Conservation (phyloP, 2,888 invertebrate species). For the Apoderus coryli region DNA sequence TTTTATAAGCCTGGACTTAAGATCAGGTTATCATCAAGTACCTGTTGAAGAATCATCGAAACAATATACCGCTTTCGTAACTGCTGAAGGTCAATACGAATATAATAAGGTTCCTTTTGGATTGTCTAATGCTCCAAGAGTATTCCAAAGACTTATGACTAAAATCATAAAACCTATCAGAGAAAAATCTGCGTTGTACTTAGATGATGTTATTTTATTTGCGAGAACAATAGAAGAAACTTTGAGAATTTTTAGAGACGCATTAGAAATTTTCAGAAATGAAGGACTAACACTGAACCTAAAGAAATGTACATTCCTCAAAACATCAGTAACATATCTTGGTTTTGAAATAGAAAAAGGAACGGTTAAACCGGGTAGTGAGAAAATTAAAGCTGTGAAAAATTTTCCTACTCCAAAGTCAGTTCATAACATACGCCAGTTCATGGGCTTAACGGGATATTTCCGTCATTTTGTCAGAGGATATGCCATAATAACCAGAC, state of each 20-base stretch:
- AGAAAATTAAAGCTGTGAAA: constrained; percentile 2
- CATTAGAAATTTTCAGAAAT: constrained; percentile 13
- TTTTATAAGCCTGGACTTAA: constrained; percentile 16
- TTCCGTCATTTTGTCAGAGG: constrained; percentile 20
- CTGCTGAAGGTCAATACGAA: constrained; percentile 16
- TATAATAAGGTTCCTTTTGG: constrained; percentile 15
- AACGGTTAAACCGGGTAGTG: background rate
- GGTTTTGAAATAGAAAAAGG: constrained; percentile 5
- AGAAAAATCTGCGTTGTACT: constrained; percentile 11
- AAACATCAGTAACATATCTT: constrained; percentile 5
- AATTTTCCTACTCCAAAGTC: background rate
- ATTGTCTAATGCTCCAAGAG: constrained; percentile 14
- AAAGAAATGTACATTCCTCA: constrained; percentile 4
- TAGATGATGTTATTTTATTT: constrained; percentile 16
- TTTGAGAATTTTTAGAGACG: constrained; percentile 8
- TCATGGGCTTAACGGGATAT: constrained; percentile 21
- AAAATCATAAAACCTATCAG: constrained; percentile 11
- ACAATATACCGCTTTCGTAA: constrained; percentile 12
- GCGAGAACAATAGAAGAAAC: constrained; percentile 12
- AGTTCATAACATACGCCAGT: constrained; percentile 13
- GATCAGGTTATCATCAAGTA: constrained; percentile 16
- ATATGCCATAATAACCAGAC: constrained; percentile 16
- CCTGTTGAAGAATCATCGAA: constrained; percentile 8
- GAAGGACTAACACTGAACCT: constrained; percentile 2
- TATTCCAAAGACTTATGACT: constrained; percentile 16